phyloP scores from a whole-genome alignment of 2,113 vertebrate genomes.

The Sarotherodon lohbergeri region DNA sequence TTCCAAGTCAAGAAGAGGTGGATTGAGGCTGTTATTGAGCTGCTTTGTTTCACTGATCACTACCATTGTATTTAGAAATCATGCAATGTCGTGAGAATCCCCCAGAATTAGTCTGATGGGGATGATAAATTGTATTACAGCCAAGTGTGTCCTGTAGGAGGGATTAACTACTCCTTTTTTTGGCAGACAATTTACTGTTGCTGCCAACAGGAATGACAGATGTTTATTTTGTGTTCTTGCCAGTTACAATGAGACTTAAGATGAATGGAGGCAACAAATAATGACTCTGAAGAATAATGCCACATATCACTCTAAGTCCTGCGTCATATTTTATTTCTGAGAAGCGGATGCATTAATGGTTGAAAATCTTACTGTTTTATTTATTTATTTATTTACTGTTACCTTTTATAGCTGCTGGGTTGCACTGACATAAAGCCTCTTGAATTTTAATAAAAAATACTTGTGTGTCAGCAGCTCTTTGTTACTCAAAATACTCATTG shows the following conservation, averaged over 20 bases:
- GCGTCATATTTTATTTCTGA: neutral
- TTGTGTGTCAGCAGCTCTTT: neutral
- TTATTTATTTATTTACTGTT: neutral
- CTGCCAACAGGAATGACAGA: conserved; percentile 40
- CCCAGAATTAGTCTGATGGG: conserved; percentile 10
- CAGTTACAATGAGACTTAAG: conserved; percentile 1
- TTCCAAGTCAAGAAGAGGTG: neutral
- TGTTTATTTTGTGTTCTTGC: conserved; percentile 34
- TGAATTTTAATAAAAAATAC: neutral
- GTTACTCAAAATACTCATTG: neutral
- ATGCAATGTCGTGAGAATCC: neutral
- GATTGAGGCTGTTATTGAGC: neutral
- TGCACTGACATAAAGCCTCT: neutral
- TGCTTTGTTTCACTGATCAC: neutral
- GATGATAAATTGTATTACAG: conserved; percentile 3
- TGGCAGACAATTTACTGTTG: neutral
- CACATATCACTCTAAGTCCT: neutral
- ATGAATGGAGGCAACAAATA: conserved; percentile 4
- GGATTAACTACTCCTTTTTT: conserved; percentile 14
- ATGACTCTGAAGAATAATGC: neutral
- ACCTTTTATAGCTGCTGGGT: neutral
- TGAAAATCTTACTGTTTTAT: neutral
- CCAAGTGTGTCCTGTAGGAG: conserved; percentile 20
- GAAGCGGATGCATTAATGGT: neutral
- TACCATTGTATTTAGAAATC: neutral